Base-by-base conservation (phyloP, 2,888 invertebrate species). In the Drosophila mimetica region DNA sequence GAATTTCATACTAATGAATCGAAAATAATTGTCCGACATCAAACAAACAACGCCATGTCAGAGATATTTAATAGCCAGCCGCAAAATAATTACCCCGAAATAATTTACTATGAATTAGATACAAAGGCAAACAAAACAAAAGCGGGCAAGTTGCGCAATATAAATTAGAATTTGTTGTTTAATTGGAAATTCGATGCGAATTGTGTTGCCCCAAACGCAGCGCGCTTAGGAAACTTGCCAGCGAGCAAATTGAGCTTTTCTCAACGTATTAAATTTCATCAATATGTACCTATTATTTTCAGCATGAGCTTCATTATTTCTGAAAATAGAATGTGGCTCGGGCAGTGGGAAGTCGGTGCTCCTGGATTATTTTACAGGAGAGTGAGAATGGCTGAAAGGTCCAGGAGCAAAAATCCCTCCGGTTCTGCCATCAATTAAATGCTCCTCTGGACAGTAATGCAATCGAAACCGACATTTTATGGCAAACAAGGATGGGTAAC, bases 161-260 rank as follows among this genome's bases (percentile, higher is more conserved):
- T 79, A 85, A 87, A 79, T 79, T 79, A 77, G 80, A 88, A 86
- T 79, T 88, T 67, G 66, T 52, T 75, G 86, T 86, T 86, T 88
- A 83, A 83, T 83, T 83, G 82, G 82, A 83, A 79, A 83, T 88
- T 82, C 72, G 82, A 83, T 83, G 67, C 84, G 64, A 69, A 69
- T 73, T 59, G 72, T 59, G 72, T 55, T 66, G 39, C 34, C 16
- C 16, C 36, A 16, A 16, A 9, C 37, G 14, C 14, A 32, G 37
- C 25, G 32, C 57, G 52, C 39, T 36, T 22, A 14, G 41, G 7
- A 25, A 25, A 7, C n/a, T n/a, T 25, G 25, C 18, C 46, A 44
- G 14, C 39, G 76, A 41, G 74, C 67, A 86, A 83, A 83, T 88
- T 73, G 81, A 88, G 81, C 75, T 84, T 81, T 88, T 73, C 82